Conservation (phyloP, 1,140 invertebrate species). For the Subanguina moxae region DNA sequence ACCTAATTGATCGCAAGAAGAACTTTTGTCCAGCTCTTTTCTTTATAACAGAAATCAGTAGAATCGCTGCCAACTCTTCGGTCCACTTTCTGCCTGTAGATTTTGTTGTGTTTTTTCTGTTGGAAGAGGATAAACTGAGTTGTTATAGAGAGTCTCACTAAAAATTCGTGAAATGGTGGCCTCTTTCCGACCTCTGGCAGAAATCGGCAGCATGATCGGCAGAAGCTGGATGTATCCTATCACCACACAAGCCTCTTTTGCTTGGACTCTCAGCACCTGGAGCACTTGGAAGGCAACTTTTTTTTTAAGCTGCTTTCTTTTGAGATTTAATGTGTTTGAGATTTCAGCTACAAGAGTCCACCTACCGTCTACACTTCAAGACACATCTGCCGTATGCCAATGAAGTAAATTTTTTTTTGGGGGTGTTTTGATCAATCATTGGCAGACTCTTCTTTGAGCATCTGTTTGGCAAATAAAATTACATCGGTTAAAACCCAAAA, state of each 20-base stretch:
- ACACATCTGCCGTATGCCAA: conserved; percentile 38
- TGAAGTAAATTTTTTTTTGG: conserved; percentile 9
- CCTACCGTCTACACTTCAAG: conserved; percentile 36
- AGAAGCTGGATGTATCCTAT: conserved; percentile 41
- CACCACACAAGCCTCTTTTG: conserved; percentile 24
- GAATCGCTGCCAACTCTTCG: conserved; percentile 29
- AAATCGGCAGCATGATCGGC: conserved; percentile 32
- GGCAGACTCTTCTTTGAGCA: too few relatives aligned
- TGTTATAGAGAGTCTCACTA: conserved; percentile 33
- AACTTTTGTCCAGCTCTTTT: conserved; percentile 45
- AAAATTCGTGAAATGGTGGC: conserved; percentile 46
- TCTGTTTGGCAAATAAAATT: too few relatives aligned
- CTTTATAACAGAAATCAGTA: conserved; percentile 43
- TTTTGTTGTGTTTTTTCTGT: background rate
- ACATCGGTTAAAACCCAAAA: too few relatives aligned
- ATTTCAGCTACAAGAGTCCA: conserved; percentile 20
- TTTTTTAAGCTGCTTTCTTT: too few relatives aligned
- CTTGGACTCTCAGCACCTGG: conserved; percentile 34
- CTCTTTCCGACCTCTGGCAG: conserved; percentile 41
- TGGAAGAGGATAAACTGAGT: background rate
- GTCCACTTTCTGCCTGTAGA: conserved; percentile 43
- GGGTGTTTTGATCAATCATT: too few relatives aligned
- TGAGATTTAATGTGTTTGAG: too few relatives aligned
- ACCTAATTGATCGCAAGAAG: conserved; percentile 34
- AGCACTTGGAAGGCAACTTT: conserved; percentile 20